Conservation (phyloP, 2,888 invertebrate species). For the Galerucella calmariensis region DNA sequence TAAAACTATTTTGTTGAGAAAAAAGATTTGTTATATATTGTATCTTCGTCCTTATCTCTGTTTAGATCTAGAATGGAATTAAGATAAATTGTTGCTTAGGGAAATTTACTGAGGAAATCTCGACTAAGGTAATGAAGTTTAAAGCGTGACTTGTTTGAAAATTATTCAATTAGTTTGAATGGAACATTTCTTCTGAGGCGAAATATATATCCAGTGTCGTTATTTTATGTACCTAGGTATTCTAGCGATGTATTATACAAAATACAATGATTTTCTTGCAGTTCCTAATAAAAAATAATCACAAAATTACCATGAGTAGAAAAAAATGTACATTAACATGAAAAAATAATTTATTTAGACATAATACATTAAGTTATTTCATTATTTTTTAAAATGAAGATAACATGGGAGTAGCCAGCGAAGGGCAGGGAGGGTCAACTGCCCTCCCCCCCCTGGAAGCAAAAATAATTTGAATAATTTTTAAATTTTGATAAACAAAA, state of each 20-base stretch:
- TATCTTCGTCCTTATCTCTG: neutral
- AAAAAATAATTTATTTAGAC: too few species aligned
- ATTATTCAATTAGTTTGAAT: constrained; percentile 13
- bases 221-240: neutral
- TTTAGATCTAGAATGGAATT: neutral
- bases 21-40: neutral
- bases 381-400: too few species aligned
- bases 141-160: constrained; percentile 22
- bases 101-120: constrained; percentile 23
- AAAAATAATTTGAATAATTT: too few species aligned
- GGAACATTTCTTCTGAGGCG: neutral
- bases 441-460: too few species aligned
- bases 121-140: constrained; percentile 16
- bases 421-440: too few species aligned
- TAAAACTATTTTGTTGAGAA: too few species aligned
- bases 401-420: too few species aligned
- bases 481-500: too few species aligned
- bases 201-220: neutral
- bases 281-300: neutral
- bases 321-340: too few species aligned
- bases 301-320: neutral
- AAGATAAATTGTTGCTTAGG: neutral
- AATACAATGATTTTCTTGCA: neutral
- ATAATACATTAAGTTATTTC: too few species aligned
- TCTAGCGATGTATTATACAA: neutral